phyloP scores from a whole-genome alignment of 30 jellyfish, hydroid and myxozoan species.

The Clytia hemisphaerica region DNA sequence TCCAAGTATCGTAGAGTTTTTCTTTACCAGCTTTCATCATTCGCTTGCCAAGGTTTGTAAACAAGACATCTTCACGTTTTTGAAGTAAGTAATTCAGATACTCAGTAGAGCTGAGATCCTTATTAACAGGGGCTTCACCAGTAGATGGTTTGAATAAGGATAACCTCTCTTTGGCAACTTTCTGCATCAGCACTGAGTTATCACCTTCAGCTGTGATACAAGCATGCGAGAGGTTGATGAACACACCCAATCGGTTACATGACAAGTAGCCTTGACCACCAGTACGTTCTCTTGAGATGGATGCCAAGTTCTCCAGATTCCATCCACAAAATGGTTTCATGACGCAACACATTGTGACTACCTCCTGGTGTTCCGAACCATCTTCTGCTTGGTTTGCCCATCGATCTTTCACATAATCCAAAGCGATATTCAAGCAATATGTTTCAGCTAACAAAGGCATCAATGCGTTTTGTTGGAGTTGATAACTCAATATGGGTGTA shows the following conservation, averaged over 20 bases:
- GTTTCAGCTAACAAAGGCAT: constrained; percentile 83
- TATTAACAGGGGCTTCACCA: constrained; percentile 44
- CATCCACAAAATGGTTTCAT: constrained; percentile 87
- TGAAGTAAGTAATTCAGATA: constrained; percentile 65
- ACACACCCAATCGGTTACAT: constrained; percentile 71
- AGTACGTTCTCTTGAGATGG: constrained; percentile 78
- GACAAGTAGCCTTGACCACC: constrained; percentile 95
- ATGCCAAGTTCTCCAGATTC: constrained; percentile 83
- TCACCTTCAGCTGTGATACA: constrained; percentile 94
- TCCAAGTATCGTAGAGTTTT: constrained; percentile 71
- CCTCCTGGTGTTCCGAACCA: constrained; percentile 76
- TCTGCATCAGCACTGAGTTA: constrained; percentile 83
- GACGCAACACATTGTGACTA: constrained; percentile 90
- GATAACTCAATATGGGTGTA: constrained; percentile 67
- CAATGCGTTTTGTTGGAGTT: constrained; percentile 78
- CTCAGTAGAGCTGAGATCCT: constrained; percentile 35
- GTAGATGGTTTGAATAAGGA: constrained; percentile 47
- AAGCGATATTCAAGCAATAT: constrained; percentile 55
- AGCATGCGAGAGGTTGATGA: constrained; percentile 76
- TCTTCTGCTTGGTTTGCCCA: constrained; percentile 82
- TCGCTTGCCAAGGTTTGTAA: constrained; percentile 55
- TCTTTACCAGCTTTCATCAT: constrained; percentile 61
- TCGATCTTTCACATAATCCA: constrained; percentile 75
- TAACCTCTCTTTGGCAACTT: constrained; percentile 81
- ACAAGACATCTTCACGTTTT: constrained; percentile 66